Conservation (phyloP, 1,140 invertebrate species). For the Apis cerana region DNA sequence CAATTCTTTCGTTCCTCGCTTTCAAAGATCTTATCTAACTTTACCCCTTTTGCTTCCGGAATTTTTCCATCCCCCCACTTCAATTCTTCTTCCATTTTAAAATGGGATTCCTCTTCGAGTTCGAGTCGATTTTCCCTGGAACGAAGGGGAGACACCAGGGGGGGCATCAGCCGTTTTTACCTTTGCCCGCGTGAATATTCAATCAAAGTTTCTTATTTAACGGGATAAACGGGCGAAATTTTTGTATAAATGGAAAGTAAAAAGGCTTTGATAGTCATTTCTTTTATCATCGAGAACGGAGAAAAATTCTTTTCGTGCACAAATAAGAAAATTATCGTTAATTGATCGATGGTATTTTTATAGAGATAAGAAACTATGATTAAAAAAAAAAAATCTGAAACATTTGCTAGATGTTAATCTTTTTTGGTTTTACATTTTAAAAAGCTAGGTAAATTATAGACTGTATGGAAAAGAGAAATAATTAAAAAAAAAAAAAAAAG, state of each 20-base stretch:
- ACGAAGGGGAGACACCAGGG: neutral
- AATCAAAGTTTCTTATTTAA: slow-evolving; percentile 4
- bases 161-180: neutral
- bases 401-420: too few species aligned
- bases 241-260: neutral
- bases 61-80: slow-evolving; percentile 20
- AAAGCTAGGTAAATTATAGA: too few species aligned
- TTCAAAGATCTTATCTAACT: slow-evolving; percentile 7
- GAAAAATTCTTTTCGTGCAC: too few species aligned
- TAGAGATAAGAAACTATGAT: too few species aligned
- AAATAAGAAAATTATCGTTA: too few species aligned
- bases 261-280: neutral
- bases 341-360: too few species aligned
- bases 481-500: too few species aligned
- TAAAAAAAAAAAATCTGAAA: too few species aligned
- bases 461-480: too few species aligned
- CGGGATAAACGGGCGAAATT: neutral
- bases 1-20: slow-evolving; percentile 6
- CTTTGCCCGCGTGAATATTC: neutral
- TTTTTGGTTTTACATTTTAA: too few species aligned
- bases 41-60: neutral
- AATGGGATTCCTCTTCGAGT: neutral
- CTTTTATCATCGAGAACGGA: too few species aligned
- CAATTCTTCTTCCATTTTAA: slow-evolving; percentile 5
- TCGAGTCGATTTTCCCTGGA: neutral